Base-by-base conservation (phyloP, 2,113 vertebrate genomes). In the Burhinus oedicnemus region DNA sequence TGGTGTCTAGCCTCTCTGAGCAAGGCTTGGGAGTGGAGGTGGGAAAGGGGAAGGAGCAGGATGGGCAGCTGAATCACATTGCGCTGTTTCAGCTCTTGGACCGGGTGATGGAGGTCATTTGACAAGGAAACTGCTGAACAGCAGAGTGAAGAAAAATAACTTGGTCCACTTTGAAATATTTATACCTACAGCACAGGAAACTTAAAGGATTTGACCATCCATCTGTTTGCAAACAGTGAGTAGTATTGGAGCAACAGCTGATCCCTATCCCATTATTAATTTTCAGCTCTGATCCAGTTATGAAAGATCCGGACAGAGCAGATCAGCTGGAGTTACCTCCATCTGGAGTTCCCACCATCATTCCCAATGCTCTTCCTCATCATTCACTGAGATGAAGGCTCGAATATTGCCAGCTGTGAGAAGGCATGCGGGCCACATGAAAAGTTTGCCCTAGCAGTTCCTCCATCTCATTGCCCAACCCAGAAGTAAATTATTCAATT, bases 351-450 rank as follows among this genome's bases (percentile, higher is more conserved):
- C 21, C 52, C 44, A 84, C 13, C 30, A 69, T 11, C 61, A 69
- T 57, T 87, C 40, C 36, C 23, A 19, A 4, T 2, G 2, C 3
- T 85, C 4, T 32, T 87, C 40, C 20, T 95, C 57, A 2, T 83
- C 49, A 36, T 52, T 74, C 49, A 14, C 9, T 38, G 70, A 85
- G 72, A 65, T 9, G 42, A 54, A 95, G 78, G n/a, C 21, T 87
- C 0, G 0, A 62, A 42, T 78, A 51, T 19, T 60, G 42, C 20
- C 16, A 49, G 13, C 36, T 69, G 7, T 65, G 47, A 91, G 60
- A 68, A 88, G 47, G 19, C 0, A 0, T 29, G 23, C 0, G 1
- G 8, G 30, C 32, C n/a, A 40, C 29, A 5, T 0, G 5, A 57
- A 82, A 51, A 45, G 1, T 66, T 80, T 83, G 6, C 8, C 22